A percentile compares a stretch with the other conserved stretches of the same genome.
phyloP scores from a whole-genome alignment of 2,113 vertebrate species.

The Amazona vittata region DNA sequence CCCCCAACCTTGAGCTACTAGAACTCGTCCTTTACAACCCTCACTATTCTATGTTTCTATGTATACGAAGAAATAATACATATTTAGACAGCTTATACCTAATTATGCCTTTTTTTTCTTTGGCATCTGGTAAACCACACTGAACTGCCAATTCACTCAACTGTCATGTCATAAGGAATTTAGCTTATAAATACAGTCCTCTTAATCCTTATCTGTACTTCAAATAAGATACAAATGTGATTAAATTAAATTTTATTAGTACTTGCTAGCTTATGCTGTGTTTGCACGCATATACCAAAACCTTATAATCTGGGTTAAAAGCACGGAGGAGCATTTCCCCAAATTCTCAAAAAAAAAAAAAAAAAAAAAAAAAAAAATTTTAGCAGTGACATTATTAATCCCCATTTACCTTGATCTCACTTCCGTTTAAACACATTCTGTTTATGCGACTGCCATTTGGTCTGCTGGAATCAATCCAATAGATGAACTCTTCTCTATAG shows the following conservation, averaged over 20 bases:
- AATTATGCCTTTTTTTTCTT: not conserved
- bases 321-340: not conserved
- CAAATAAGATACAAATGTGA: not conserved
- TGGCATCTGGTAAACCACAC: not conserved
- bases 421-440: conserved; percentile 94
- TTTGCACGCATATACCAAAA: not conserved
- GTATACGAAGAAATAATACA: not conserved
- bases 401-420: conserved; percentile 89
- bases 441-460: conserved; percentile 96
- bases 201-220: not conserved
- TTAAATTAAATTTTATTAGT: not conserved
- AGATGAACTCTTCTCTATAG: conserved; percentile 97
- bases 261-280: not conserved
- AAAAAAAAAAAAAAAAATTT: not conserved
- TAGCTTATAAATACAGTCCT: not conserved
- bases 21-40: too few relatives aligned
- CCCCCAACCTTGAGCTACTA: too few relatives aligned
- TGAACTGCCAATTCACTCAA: not conserved
- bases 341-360: not conserved
- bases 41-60: too few relatives aligned
- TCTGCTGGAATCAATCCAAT: conserved; percentile 97
- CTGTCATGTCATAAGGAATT: not conserved
- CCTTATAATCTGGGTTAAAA: not conserved
- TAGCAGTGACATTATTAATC: not conserved
- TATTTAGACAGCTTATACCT: not conserved